phyloP scores from a whole-genome alignment of 2,888 invertebrate species.

The Xanthorhoe spadicearia region DNA sequence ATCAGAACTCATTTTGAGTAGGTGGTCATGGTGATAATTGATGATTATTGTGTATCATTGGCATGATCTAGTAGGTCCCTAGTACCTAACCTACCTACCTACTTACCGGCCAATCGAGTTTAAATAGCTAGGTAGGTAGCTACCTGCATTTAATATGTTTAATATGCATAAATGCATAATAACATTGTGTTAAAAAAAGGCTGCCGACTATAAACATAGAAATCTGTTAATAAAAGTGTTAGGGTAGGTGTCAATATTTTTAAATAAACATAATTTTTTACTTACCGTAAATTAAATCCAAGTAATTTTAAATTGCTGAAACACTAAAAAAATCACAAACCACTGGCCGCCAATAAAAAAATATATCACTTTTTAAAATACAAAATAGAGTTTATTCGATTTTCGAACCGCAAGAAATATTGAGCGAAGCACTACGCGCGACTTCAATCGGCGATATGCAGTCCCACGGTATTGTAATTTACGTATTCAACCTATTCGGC shows the following conservation, averaged over 20 bases:
- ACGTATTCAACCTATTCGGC: constrained; percentile 49
- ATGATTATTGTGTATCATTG: background rate
- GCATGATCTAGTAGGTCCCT: background rate
- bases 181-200: too few relatives aligned
- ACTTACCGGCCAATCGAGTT: background rate
- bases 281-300: constrained; percentile 38
- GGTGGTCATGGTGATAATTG: background rate
- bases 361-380: constrained; percentile 39
- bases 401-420: constrained; percentile 45
- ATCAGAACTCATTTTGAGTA: background rate
- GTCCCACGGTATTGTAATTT: constrained; percentile 64
- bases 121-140: too few relatives aligned
- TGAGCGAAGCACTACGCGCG: constrained; percentile 60
- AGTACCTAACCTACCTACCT: background rate
- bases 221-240: too few relatives aligned
- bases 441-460: constrained; percentile 67
- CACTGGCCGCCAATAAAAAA: constrained; percentile 38
- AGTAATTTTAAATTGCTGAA: constrained; percentile 28
- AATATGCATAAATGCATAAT: too few relatives aligned
- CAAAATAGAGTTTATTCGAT: constrained; percentile 37
- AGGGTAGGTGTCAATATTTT: background rate
- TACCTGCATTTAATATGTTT: too few relatives aligned
- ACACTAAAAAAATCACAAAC: constrained; percentile 15
- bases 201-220: too few relatives aligned
- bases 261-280: background rate